phyloP scores from a whole-genome alignment of 2,797 vertebrate species.

The Acanthornis magna region DNA sequence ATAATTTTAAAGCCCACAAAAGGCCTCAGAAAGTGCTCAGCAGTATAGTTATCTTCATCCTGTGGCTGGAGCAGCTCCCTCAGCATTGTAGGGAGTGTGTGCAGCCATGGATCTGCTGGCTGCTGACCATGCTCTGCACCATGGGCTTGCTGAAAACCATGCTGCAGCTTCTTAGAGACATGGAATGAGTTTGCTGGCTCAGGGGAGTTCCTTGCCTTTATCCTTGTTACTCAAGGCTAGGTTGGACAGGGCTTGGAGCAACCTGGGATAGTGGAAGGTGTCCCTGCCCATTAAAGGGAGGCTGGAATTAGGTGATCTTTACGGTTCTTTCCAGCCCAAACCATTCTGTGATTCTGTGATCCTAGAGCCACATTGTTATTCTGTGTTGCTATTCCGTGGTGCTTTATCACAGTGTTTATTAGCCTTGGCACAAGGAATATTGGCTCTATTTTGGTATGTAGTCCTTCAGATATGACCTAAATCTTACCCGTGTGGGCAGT shows the following conservation, averaged over 20 bases:
- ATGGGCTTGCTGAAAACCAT: background rate
- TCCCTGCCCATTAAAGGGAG: background rate
- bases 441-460: background rate
- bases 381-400: fast-evolving
- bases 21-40: background rate
- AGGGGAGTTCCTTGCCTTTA: background rate
- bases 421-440: background rate
- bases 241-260: background rate
- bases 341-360: background rate
- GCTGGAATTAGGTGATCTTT: background rate
- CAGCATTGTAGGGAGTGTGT: fast-evolving
- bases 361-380: background rate
- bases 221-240: background rate
- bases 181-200: background rate
- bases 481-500: background rate
- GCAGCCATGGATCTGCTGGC: background rate
- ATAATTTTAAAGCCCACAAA: background rate
- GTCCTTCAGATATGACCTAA: background rate
- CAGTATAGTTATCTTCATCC: background rate
- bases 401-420: background rate
- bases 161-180: background rate
- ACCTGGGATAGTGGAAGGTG: background rate
- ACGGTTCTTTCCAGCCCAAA: background rate
- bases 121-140: background rate
- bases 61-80: background rate